Base-by-base conservation (phyloP, 2,797 vertebrate species). In the Cyclura pinguis region DNA sequence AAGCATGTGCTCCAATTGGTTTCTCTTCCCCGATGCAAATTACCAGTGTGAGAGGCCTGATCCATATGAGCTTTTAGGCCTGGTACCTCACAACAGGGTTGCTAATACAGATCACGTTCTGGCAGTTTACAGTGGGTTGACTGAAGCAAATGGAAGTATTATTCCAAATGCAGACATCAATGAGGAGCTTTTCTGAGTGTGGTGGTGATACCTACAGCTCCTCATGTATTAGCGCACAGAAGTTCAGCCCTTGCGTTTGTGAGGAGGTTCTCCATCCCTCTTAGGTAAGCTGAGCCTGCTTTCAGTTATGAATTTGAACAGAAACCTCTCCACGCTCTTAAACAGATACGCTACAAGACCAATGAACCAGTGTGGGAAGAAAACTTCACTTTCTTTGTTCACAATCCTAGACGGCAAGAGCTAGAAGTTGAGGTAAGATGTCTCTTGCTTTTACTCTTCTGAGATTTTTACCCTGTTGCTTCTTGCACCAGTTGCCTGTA, bases 311-410 rank as follows among this genome's bases (percentile, higher is more conserved):
- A 32, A 69, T 59, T 84, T 29, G 69, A 84, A 88, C 69, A 57
- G 22, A 84, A 52, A 83, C 32, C 2, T 76, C 42, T 6, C 80
- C 42, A 20, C 18, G 47, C 32, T 50, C 29, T 50, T 78, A 9
- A 84, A 80, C 84, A 99, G 99, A 98, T 96, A 91, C 98, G 98
- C 59, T 99, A 98, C 90, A 99, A 99, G 96, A 99, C 99, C 92
- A 98, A 97, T 50, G 98, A 99, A 67, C 99, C 99, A 0, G 97
- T 99, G 1, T 99, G 99, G 99, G 99, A 99, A 92, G 99, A 99
- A 88, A 94, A 98, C 38, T 99, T 99, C 91, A 98, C 98, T 88
- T 99, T 99, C 97, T 98, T 98, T 91, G 96, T 99, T 92, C 99
- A 99, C 96, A 99, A 99, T 94, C 99, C 99, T 83, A 98, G 95